These are phyloP conservation scores for Smithornis capensis DNA, from an alignment of 2,113 vertebrate genomes.

Conservation along the genomic window DNA sequence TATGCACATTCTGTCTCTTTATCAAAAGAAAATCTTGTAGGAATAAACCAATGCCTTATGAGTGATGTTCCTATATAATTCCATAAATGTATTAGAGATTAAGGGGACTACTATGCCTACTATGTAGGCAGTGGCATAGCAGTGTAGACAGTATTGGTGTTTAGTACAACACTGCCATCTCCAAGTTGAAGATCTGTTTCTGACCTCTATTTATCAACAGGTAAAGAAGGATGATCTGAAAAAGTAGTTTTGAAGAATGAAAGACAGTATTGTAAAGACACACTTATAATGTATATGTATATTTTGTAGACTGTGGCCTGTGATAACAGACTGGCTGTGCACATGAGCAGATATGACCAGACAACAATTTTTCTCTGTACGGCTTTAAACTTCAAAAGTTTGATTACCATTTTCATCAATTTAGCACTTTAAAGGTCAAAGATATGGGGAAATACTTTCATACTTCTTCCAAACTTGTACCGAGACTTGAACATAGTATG, in stretches of 20 bases:
- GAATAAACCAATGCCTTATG: background rate
- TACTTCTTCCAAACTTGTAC: background rate
- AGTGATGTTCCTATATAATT: background rate
- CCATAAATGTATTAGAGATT: background rate
- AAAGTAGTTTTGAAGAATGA: background rate
- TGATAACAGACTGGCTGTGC: background rate
- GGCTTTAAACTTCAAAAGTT: constrained; percentile 3
- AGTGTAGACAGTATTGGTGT: background rate
- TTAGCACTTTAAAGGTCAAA: constrained; percentile 12
- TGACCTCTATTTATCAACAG: background rate
- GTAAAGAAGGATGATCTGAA: background rate
- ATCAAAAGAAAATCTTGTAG: background rate
- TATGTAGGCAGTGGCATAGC: background rate
- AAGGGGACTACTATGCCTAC: background rate
- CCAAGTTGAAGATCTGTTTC: background rate
- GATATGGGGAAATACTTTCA: background rate
- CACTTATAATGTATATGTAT: background rate
- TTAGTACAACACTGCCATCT: background rate
- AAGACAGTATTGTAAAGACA: background rate
- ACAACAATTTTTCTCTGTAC: background rate
- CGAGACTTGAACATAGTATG: background rate
- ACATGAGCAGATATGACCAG: background rate
- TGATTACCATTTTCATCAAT: background rate
- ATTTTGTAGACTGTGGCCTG: background rate
- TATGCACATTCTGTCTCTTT: background rate